Percentiles rank a stretch among this genome's conserved stretches.
These are phyloP conservation scores for Steinernema khuongi DNA, from an alignment of 1,140 invertebrate species.

Conservation along the genomic window DNA sequence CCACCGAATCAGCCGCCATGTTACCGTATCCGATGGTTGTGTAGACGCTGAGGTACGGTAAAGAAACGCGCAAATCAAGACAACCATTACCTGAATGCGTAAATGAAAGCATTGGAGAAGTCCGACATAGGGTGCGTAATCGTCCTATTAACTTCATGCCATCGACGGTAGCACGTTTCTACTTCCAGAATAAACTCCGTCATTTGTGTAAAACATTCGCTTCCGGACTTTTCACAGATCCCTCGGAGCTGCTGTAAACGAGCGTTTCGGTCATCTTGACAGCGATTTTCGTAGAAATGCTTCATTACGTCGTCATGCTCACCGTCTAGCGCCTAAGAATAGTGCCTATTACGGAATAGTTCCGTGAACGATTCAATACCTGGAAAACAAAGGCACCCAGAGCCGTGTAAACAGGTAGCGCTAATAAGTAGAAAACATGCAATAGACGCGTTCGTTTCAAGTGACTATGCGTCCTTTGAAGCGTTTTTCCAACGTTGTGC, in stretches of 20 bases:
- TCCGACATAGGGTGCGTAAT: slow-evolving; percentile 54
- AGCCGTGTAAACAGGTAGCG: slow-evolving; percentile 51
- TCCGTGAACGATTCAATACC: slow-evolving; percentile 22
- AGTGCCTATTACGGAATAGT: slow-evolving; percentile 23
- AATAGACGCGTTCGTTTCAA: slow-evolving; percentile 46
- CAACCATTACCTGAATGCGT: slow-evolving; percentile 49
- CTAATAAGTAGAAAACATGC: slow-evolving; percentile 49
- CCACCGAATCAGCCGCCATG: slow-evolving; percentile 45
- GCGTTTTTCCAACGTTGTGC: slow-evolving; percentile 21
- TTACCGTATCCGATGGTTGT: slow-evolving; percentile 57
- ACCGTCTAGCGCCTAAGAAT: slow-evolving; percentile 47
- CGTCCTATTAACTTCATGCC: slow-evolving; percentile 45
- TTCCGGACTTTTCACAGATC: slow-evolving; percentile 30
- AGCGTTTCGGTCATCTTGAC: neutral
- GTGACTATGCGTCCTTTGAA: slow-evolving; percentile 44
- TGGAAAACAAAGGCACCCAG: slow-evolving; percentile 49
- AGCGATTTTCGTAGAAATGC: slow-evolving; percentile 40
- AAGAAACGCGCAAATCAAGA: neutral
- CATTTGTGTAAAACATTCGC: slow-evolving; percentile 43
- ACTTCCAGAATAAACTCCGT: slow-evolving; percentile 38
- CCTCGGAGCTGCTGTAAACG: slow-evolving; percentile 26
- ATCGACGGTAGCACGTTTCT: slow-evolving; percentile 46
- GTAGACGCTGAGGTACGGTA: slow-evolving; percentile 45
- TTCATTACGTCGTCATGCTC: slow-evolving; percentile 47
- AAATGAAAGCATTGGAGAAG: slow-evolving; percentile 55